Evolutionary conservation across 2,797 vertebrate genomes (phyloP), one percentile per base, ranked within the genome.

Genomic region (Danionella dracula): DNA sequence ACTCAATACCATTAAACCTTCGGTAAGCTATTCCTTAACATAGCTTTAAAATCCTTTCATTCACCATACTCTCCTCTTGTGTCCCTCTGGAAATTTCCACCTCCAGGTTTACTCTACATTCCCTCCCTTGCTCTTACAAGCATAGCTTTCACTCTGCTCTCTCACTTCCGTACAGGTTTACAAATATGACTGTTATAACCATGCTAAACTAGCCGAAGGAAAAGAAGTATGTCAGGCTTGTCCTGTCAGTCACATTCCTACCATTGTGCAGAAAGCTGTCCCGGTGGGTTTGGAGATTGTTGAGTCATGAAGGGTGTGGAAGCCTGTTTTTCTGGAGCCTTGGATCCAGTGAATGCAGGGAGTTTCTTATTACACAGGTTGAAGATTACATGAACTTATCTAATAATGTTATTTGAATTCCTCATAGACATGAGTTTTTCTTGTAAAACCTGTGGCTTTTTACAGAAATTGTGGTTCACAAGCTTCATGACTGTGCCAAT

Each of bases 201-300:
- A 12, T 17, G 5, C 11, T 55, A 54, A 62, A 57, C 31, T 17
- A 17, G 23, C 15, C 21, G n/a, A 27, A 35, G n/a, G 56, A 15
- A 13, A 45, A 40, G 34, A 32, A 40, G 12, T 19, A 31, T 29
- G 55, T 53, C 56, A 44, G 15, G 61, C 55, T 74, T 4, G 42
- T 29, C 53, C 10, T 16, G 9, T 19, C 2, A 4, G 29, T 12
- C n/a, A 32, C 77, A 82, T 85, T 85, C 83, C 70, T 83, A 48
- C 42, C 72, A 70, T 83, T 81, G 68, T 81, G 45, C 61, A 37
- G 17, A 51, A 61, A 57, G 60, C 70, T 20, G 1, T 51, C 15
- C 16, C 16, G 10, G 4, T 38, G n/a, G 49, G 55, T 61, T 29
- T 29, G 21, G 46, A 31, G 12, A 34, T 31, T 60, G 49, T 31